phyloP scores from a whole-genome alignment of 2,888 invertebrate genomes.

The Cosmorhoe ocellata region DNA sequence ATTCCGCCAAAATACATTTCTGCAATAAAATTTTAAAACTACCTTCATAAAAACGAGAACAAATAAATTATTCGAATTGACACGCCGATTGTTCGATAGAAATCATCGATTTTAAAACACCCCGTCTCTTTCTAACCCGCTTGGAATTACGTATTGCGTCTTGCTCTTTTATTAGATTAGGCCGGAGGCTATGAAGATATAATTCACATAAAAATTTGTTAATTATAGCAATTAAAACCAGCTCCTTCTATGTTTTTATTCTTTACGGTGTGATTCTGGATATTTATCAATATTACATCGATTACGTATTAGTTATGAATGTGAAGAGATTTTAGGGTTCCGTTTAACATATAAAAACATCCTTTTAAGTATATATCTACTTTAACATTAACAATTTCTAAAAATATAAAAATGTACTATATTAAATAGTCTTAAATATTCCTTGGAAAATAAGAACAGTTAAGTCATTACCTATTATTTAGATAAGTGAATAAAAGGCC shows the following conservation, averaged over 20 bases:
- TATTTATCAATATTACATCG: conserved; percentile 59
- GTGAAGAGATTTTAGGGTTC: conserved; percentile 45
- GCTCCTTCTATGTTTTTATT: conserved; percentile 58
- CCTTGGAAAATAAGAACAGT: too few relatives aligned
- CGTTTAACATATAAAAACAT: conserved; percentile 2
- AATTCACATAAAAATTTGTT: conserved; percentile 72
- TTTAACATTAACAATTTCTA: too few relatives aligned
- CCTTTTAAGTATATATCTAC: too few relatives aligned
- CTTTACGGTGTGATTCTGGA: conserved; percentile 62
- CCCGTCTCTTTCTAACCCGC: conserved; percentile 39
- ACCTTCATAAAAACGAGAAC: conserved; percentile 27
- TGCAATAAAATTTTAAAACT: conserved; percentile 27
- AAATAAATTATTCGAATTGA: conserved; percentile 59
- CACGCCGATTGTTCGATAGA: conserved; percentile 62
- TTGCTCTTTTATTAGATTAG: conserved; percentile 55
- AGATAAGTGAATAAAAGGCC: too few relatives aligned
- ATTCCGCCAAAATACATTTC: conserved; percentile 18
- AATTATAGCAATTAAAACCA: conserved; percentile 73
- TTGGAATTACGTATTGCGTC: conserved; percentile 30
- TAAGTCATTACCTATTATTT: too few relatives aligned
- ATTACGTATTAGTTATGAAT: conserved; percentile 44
- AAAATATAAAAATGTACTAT: too few relatives aligned
- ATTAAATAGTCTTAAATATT: too few relatives aligned
- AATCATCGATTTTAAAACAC: conserved; percentile 58
- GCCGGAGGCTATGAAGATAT: conserved; percentile 68